Evolutionary conservation across 1,140 invertebrate species (phyloP).

Genomic region (Drosophila erecta): DNA sequence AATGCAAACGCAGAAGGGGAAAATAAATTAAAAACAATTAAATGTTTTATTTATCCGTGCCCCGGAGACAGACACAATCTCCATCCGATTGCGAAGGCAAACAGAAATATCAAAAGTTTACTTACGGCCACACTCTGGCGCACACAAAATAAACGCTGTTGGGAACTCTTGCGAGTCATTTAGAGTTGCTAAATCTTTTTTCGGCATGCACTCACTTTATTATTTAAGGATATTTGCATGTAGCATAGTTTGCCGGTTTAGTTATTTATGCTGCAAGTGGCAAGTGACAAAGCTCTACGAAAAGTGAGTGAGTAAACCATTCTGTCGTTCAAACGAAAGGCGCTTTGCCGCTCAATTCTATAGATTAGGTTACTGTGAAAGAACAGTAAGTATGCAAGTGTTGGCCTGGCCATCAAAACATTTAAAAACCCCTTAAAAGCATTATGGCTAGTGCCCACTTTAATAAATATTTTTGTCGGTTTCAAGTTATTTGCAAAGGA

Average conservation of each 20-base stretch:
- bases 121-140: slow-evolving; percentile 12
- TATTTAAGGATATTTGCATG: slow-evolving; percentile 49
- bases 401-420: background rate
- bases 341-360: slow-evolving; percentile 35
- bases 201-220: slow-evolving; percentile 40
- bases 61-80: slow-evolving; percentile 27
- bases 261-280: slow-evolving; percentile 42
- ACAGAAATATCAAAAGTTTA: slow-evolving; percentile 51
- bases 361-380: slow-evolving; percentile 16
- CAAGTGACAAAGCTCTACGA: slow-evolving; percentile 25
- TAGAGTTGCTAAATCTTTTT: slow-evolving; percentile 35
- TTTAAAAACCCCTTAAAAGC: background rate
- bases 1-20: slow-evolving; percentile 9
- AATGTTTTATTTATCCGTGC: slow-evolving; percentile 70
- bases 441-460: slow-evolving; percentile 3
- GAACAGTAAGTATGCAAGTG: slow-evolving; percentile 20
- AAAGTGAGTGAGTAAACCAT: slow-evolving; percentile 19
- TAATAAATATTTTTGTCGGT: background rate
- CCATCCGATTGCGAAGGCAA: slow-evolving; percentile 3
- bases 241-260: slow-evolving; percentile 42
- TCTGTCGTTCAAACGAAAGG: slow-evolving; percentile 21
- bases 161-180: slow-evolving; percentile 7
- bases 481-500: slow-evolving; percentile 6
- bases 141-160: slow-evolving; percentile 1
- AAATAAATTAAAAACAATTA: slow-evolving; percentile 74